These are phyloP conservation scores for Mobula hypostoma DNA, from an alignment of 2,113 vertebrate species.

Conservation along the genomic window DNA sequence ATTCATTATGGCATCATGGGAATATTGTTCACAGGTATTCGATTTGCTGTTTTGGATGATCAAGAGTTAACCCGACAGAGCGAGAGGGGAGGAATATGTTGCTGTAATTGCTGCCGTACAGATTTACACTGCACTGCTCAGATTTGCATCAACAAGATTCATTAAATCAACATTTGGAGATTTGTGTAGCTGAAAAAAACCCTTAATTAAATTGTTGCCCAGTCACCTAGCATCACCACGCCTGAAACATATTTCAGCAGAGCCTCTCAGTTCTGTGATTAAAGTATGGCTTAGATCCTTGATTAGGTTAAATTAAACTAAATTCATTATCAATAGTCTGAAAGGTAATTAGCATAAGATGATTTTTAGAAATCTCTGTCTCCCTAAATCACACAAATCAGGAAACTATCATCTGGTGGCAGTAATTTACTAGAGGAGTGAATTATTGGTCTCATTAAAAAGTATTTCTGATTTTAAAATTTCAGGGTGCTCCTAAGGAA, in stretches of 20 bases:
- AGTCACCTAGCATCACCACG: not conserved
- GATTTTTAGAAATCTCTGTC: not conserved
- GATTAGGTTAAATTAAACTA: not conserved
- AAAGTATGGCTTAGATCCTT: not conserved
- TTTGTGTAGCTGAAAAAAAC: not conserved
- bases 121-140: not conserved
- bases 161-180: not conserved
- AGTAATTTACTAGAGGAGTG: not conserved
- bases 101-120: not conserved
- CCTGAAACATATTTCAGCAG: not conserved
- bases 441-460: not conserved
- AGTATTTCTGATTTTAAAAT: not conserved
- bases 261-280: not conserved
- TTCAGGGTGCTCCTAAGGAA: not conserved
- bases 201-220: not conserved
- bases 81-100: not conserved
- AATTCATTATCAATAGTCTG: slow-evolving; percentile 18
- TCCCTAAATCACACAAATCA: not conserved
- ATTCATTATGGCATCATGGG: not conserved
- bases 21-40: not conserved
- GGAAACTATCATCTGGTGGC: not conserved
- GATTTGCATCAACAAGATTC: not conserved
- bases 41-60: not conserved
- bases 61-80: not conserved
- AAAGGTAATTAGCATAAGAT: not conserved